Conservation (phyloP, 2,888 invertebrate genomes). For the Lumbricus terrestris region DNA sequence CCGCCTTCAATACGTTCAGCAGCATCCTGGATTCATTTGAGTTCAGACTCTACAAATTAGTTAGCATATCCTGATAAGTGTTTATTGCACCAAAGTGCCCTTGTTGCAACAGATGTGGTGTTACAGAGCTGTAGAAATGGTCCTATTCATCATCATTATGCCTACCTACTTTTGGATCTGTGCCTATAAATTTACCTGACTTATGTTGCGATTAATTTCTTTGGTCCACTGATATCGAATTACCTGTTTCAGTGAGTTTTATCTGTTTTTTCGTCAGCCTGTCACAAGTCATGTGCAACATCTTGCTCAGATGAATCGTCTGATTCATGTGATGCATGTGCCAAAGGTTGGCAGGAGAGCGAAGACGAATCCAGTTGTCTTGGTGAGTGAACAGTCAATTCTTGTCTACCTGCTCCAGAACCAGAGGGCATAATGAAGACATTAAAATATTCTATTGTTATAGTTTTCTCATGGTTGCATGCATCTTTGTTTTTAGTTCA, state of each 20-base stretch:
- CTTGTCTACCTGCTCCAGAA: neutral
- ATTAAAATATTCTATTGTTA: neutral
- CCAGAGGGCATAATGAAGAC: neutral
- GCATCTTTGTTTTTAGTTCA: neutral
- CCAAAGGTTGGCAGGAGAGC: conserved; percentile 23
- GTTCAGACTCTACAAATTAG: too few relatives aligned
- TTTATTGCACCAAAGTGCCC: too few relatives aligned
- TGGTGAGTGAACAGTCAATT: conserved; percentile 13
- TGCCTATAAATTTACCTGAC: neutral
- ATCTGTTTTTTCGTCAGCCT: conserved; percentile 20
- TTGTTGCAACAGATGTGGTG: too few relatives aligned
- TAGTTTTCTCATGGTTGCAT: neutral
- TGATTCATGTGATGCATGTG: conserved; percentile 27
- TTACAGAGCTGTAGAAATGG: too few relatives aligned
- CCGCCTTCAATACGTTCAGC: too few relatives aligned
- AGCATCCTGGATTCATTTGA: too few relatives aligned
- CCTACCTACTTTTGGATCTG: too few relatives aligned
- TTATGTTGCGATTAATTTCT: neutral
- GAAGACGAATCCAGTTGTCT: conserved; percentile 7
- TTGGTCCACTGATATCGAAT: neutral
- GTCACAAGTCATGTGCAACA: conserved; percentile 26
- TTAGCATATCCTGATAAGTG: too few relatives aligned
- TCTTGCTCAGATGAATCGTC: conserved; percentile 27
- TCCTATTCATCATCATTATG: too few relatives aligned
- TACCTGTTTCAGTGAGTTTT: neutral